Percentiles rank a stretch among this genome's conserved stretches.
Evolutionary conservation across 1,140 invertebrate genomes (phyloP).

Genomic region (Lamellibrachia luymesi): DNA sequence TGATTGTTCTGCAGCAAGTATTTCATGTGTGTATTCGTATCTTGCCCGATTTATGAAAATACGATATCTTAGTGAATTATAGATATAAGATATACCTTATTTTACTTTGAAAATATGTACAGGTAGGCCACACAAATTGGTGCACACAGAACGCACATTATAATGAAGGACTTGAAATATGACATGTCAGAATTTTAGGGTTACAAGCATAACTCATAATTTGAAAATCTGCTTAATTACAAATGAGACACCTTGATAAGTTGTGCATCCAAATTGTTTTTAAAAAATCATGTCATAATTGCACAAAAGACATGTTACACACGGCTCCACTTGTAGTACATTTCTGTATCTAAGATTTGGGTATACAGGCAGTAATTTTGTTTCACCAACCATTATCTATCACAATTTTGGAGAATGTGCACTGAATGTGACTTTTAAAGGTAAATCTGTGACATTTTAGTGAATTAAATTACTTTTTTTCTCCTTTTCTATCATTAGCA

Average conservation of each 20-base stretch:
- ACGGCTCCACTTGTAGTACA: not conserved
- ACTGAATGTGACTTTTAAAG: not conserved
- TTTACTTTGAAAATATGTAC: not conserved
- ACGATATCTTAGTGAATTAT: slow-evolving; percentile 7
- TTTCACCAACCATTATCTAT: not conserved
- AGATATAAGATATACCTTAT: slow-evolving; percentile 19
- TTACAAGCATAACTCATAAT: not conserved
- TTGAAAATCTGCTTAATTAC: not conserved
- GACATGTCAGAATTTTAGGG: not conserved
- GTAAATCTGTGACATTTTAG: not conserved
- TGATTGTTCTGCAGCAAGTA: slow-evolving; percentile 75
- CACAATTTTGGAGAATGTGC: not conserved
- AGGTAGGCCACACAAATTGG: too few species aligned
- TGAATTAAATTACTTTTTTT: not conserved
- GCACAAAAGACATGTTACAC: not conserved
- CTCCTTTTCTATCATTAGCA: not conserved
- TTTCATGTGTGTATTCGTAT: slow-evolving; percentile 91
- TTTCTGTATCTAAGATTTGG: too few species aligned
- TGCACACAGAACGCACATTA: too few species aligned
- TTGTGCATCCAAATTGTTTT: not conserved
- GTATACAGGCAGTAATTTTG: slow-evolving; percentile 5
- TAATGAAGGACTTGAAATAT: too few species aligned
- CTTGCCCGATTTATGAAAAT: slow-evolving; percentile 71
- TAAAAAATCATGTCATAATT: not conserved
- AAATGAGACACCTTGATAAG: not conserved